These are phyloP conservation scores for Nesidiocoris tenuis DNA, from an alignment of 2,888 invertebrate species.

Conservation along the genomic window DNA sequence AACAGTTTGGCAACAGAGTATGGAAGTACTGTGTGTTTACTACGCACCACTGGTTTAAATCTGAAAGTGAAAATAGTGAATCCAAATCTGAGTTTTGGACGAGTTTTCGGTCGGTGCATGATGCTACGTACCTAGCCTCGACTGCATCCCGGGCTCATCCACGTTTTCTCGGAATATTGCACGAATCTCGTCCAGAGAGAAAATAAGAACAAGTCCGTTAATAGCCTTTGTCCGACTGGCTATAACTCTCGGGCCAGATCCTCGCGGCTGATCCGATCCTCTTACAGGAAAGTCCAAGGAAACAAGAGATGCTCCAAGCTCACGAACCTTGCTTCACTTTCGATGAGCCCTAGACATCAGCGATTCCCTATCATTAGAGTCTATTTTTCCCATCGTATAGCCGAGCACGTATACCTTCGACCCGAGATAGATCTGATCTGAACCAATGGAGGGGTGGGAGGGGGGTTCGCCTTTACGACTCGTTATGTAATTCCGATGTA, in stretches of 20 bases:
- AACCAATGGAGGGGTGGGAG: neutral
- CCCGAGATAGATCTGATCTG: neutral
- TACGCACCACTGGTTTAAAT: no score
- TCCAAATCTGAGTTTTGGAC: no score
- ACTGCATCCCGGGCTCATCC: no score
- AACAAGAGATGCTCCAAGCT: conserved; percentile 14
- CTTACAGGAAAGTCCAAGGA: conserved; percentile 1
- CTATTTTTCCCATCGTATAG: conserved; percentile 13
- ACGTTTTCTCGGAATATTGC: neutral
- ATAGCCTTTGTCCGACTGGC: neutral
- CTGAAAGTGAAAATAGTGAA: no score
- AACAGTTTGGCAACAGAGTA: no score
- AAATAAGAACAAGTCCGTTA: neutral
- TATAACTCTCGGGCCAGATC: neutral
- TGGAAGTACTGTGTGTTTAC: no score
- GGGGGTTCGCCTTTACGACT: conserved; percentile 7
- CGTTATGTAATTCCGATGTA: conserved; percentile 9
- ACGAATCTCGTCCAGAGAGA: neutral
- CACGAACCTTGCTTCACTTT: conserved; percentile 25
- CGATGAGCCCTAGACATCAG: conserved; percentile 26
- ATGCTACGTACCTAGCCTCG: no score
- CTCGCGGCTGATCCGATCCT: neutral
- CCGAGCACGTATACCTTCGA: neutral
- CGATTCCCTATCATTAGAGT: conserved; percentile 16
- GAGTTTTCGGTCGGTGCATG: no score